Base-by-base conservation (phyloP, 2,888 invertebrate genomes). In the Cristatella mucedo region DNA sequence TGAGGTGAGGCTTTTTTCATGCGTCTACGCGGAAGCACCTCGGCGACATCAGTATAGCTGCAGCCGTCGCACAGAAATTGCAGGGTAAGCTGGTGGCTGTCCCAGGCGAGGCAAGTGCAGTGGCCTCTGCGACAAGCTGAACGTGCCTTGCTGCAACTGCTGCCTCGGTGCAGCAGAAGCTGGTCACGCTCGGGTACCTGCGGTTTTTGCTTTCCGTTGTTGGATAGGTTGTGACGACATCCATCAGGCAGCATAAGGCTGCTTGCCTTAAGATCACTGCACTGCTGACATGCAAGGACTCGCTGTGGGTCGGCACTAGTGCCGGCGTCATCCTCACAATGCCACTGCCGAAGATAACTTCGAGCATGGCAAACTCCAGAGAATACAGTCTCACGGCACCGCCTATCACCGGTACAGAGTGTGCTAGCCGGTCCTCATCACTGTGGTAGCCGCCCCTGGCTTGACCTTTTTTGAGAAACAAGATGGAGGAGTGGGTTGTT, bases 281-380 rank as follows among this genome's bases (percentile, higher is more conserved):
- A 7, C 69, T 97, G 43, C 71, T 87, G 37, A 80, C 86, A 1
- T 86, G 85, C 59, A 80, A 81, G 61, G 89, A 91, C 62, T 75
- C 87, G 33, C 73, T 95, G 50, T 95, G 93, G 93, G 81, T 95
- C 45, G 95, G 95, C 29, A 95, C 95, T 11, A 89, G 87, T 60
- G 93, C 95, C 0, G 72, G 72, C 2, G 68, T 70, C 40, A 57
- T 72, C 18, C 56, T 72, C 11, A 63, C 3, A 21, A 78, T 91
- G 59, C 78, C 82, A 4, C 73, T 82, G 48, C 84, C 76, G 53
- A 77, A 74, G 56, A 71, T 76, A 46, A 71, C 73, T 33, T 70
- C 74, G 40, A 70, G 71, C 43, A 73, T 74, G 32, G 57, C 58
- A n/a, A 63, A 58, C 45, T 53, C 66, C 13, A n/a, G n/a, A n/a